A percentile compares a stretch with the other conserved stretches of the same genome.
Conservation (phyloP, 2,888 invertebrate species). For the Mactromeris polynyma region DNA sequence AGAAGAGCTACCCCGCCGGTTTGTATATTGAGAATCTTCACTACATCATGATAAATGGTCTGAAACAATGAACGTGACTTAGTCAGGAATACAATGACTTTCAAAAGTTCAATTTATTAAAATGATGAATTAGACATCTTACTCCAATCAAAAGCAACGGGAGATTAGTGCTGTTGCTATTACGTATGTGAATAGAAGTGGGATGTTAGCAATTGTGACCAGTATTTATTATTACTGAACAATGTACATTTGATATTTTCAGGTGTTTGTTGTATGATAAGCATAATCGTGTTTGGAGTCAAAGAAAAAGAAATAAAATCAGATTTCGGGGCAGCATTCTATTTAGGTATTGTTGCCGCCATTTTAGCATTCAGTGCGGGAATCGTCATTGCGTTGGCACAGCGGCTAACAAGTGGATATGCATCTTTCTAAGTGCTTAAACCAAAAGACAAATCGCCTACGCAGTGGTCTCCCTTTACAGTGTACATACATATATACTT, state of each 20-base stretch:
- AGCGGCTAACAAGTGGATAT: background rate
- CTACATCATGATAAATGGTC: no score
- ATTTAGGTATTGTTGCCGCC: background rate
- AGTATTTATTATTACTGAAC: no score
- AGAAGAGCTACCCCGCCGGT: no score
- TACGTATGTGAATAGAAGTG: no score
- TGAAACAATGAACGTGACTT: no score
- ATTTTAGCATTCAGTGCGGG: background rate
- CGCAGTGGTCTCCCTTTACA: no score
- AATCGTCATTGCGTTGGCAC: background rate
- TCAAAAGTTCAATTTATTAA: no score
- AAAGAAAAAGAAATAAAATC: background rate
- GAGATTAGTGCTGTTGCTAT: no score
- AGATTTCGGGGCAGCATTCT: conserved; percentile 11
- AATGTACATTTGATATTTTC: background rate
- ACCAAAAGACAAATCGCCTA: background rate
- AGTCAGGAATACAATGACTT: background rate
- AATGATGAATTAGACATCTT: no score
- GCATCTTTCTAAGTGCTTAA: background rate
- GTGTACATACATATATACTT: no score
- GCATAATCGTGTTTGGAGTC: background rate
- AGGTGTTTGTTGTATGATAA: conserved; percentile 4
- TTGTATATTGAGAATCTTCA: no score
- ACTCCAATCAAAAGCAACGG: background rate
- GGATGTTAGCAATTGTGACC: no score